These are phyloP conservation scores for Formica aserva DNA, from an alignment of 2,888 invertebrate genomes.

Conservation along the genomic window DNA sequence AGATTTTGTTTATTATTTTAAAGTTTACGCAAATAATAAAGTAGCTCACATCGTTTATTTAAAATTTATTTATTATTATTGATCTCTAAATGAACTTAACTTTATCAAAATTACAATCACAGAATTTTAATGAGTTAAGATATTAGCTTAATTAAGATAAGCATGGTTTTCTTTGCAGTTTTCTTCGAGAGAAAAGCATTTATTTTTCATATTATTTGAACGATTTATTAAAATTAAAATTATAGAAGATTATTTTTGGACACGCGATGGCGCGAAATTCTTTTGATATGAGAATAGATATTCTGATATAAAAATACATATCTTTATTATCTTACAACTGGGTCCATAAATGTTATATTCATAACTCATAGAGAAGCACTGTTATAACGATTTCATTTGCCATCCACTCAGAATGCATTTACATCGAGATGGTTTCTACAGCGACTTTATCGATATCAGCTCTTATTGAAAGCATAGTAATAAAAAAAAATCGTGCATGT, in stretches of 20 bases:
- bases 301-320: not conserved
- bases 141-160: too few species aligned
- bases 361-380: not conserved
- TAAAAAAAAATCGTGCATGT: not conserved
- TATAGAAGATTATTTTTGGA: not conserved
- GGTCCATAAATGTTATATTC: not conserved
- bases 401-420: not conserved
- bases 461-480: not conserved
- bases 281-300: not conserved
- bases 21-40: not conserved
- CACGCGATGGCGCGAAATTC: not conserved
- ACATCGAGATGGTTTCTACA: not conserved
- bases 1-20: not conserved
- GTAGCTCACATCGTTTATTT: not conserved
- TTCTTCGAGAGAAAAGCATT: too few species aligned
- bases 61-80: not conserved
- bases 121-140: too few species aligned
- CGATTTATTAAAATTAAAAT: constrained; percentile 9
- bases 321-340: not conserved
- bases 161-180: too few species aligned
- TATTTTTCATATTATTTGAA: not conserved
- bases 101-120: not conserved
- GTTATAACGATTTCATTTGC: not conserved
- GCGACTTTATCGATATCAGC: not conserved
- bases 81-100: not conserved